Base-by-base conservation (phyloP, 1,140 invertebrate genomes). In the Magallana gigas region DNA sequence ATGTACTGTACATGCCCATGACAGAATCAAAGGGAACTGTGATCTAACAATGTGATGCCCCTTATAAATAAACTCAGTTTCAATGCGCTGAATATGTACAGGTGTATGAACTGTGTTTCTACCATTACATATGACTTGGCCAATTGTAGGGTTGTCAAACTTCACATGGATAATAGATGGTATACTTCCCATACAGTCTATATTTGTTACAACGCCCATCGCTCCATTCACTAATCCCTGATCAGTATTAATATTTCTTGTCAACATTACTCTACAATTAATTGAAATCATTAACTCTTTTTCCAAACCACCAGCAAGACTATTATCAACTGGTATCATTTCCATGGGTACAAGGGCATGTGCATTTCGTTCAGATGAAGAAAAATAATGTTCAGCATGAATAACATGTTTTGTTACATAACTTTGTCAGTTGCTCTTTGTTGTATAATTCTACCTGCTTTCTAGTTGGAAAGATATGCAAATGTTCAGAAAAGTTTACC, bases 211-310 rank as follows among this genome's bases (percentile, higher is more conserved):
- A 71, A 71, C 29, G 11, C 89, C 89, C 58, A 88, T 87, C 8
- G 89, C 87, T 80, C 89, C 87, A 90, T 90, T 90, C 1, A 90
- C 89, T 23, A 88, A 84, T 36, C 85, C 85, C 64, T 86, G 29
- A 8, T 76, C 6, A 59, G 89, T 88, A 62, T 58, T 56, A 18
- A 36, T 36, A 36, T 36, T 36, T 36, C 36, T 36, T 36, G 36
- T 36, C 36, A 36, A 36, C 89, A 90, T 90, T 18, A 90, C 88
- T 82, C 89, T 83, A 57, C 60, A 57, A 48, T 62, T 23, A 36
- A 71, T 58, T 14, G 48, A 68, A 48, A 88, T 18, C 57, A 48
- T 3, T 57, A 90, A 64, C 57, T 36, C 58, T 12, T 29, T n/a
- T 57, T 36, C 12, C 60, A 88, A 80, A 59, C 87, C 85, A n/a